Evolutionary conservation across 2,113 vertebrate genomes (phyloP).

Genomic region (Willisornis vidua): DNA sequence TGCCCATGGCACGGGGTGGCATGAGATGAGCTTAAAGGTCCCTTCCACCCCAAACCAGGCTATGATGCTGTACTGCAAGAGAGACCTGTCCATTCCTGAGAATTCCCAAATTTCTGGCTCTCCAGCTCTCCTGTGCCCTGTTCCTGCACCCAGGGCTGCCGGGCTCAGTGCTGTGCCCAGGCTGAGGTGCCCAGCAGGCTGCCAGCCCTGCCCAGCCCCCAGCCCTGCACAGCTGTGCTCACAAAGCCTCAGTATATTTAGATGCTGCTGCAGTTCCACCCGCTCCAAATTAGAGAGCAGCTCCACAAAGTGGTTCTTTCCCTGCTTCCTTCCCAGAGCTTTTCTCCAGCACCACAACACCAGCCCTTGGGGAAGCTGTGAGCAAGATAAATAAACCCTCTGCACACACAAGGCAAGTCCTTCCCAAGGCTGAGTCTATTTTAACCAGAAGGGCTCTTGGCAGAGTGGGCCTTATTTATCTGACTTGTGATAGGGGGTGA

Average conservation of each 20-base stretch:
- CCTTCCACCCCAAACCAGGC: too few relatives aligned
- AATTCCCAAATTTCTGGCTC: background rate
- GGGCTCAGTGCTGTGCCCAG: background rate
- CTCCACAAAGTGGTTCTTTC: background rate
- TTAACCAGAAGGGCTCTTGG: constrained; percentile 16
- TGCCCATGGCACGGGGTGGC: too few relatives aligned
- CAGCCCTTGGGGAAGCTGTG: background rate
- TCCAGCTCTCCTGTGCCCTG: background rate
- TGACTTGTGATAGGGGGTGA: background rate
- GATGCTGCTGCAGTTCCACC: background rate
- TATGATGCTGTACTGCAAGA: background rate
- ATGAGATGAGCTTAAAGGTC: too few relatives aligned
- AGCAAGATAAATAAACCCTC: background rate
- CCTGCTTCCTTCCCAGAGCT: background rate
- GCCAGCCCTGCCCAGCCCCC: background rate
- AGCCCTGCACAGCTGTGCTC: constrained; percentile 28
- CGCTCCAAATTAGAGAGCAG: background rate
- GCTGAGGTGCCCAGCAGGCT: background rate
- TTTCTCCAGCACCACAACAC: background rate
- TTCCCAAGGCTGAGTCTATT: background rate
- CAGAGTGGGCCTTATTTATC: background rate
- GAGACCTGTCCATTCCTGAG: fast-evolving
- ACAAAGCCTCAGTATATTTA: constrained; percentile 23
- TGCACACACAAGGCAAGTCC: background rate
- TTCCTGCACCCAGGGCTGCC: background rate